Evolutionary conservation across 2,113 vertebrate species (phyloP).

Genomic region (Misgurnus anguillicaudatus): DNA sequence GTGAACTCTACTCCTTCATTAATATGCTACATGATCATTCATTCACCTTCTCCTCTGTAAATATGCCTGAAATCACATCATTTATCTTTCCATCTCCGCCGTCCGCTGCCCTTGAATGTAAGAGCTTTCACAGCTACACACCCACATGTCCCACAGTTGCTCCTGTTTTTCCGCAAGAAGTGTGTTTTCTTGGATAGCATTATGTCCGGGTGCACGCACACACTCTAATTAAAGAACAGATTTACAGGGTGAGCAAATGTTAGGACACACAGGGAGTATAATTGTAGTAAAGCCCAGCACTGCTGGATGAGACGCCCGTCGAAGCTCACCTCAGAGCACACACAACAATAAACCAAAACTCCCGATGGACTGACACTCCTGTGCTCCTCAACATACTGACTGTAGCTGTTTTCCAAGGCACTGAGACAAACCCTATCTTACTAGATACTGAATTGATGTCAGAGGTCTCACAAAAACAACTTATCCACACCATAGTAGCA

Average conservation of each 20-base stretch:
- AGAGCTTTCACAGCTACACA: constrained; percentile 19
- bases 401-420: background rate
- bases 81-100: constrained; percentile 34
- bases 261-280: constrained; percentile 70
- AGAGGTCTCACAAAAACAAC: background rate
- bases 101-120: constrained; percentile 19
- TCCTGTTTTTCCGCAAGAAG: background rate
- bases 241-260: constrained; percentile 73
- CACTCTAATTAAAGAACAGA: constrained; percentile 76
- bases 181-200: constrained; percentile 53
- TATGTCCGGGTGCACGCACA: constrained; percentile 63
- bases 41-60: constrained; percentile 32
- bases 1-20: constrained; percentile 33
- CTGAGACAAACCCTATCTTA: no score
- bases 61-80: constrained; percentile 39
- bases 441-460: background rate
- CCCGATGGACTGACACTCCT: constrained; percentile 19
- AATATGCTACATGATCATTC: constrained; percentile 38
- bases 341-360: constrained; percentile 18
- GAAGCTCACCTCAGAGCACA: background rate
- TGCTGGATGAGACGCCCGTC: constrained; percentile 35
- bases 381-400: constrained; percentile 1
- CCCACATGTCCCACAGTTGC: constrained; percentile 40
- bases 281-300: constrained; percentile 69
- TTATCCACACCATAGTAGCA: no score